phyloP scores from a whole-genome alignment of 2,888 invertebrate species.

The Cataglyphis albicans region DNA sequence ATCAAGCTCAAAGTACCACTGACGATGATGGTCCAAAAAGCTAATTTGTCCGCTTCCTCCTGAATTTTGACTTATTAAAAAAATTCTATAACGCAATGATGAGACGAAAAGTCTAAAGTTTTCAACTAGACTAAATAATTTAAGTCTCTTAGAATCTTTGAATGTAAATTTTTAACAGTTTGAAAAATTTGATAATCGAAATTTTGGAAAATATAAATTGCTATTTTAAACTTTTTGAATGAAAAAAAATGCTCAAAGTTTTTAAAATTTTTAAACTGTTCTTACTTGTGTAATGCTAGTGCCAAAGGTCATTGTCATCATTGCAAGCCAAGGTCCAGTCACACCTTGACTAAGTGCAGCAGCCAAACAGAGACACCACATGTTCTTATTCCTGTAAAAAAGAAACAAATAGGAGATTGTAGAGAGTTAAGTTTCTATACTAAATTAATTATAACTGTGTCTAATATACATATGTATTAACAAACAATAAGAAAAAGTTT shows the following conservation, averaged over 20 bases:
- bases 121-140: neutral
- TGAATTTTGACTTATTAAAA: conserved; percentile 43
- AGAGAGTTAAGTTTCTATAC: neutral
- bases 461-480: neutral
- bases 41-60: conserved; percentile 79
- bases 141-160: neutral
- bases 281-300: conserved; percentile 75
- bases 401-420: neutral
- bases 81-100: neutral
- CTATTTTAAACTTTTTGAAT: neutral
- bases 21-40: conserved; percentile 81
- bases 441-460: neutral
- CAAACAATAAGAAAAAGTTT: neutral
- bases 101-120: neutral
- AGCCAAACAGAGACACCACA: conserved; percentile 77
- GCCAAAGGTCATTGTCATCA: conserved; percentile 78
- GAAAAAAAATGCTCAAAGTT: neutral
- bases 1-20: conserved; percentile 75
- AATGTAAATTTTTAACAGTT: neutral
- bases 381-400: conserved; percentile 72
- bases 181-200: neutral
- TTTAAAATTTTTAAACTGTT: neutral
- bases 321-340: conserved; percentile 80
- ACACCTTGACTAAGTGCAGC: conserved; percentile 79
- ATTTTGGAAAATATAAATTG: neutral